Percentiles rank a stretch among this genome's conserved stretches.
Evolutionary conservation across 2,888 invertebrate species (phyloP).

Genomic region (Nezara viridula): DNA sequence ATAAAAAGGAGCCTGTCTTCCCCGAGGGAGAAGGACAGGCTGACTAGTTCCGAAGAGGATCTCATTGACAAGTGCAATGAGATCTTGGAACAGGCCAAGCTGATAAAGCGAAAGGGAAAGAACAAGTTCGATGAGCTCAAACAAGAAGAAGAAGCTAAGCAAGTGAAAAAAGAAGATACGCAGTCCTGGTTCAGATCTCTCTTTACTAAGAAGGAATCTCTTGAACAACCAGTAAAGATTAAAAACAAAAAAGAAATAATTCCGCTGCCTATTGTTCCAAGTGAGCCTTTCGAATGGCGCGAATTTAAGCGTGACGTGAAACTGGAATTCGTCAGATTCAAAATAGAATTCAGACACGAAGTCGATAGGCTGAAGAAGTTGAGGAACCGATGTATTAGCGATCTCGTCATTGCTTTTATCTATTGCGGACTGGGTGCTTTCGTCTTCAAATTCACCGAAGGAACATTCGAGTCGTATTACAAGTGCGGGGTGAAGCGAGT

Average conservation of each 20-base stretch:
- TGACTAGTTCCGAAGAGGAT: constrained; percentile 65
- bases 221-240: constrained; percentile 62
- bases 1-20: constrained; percentile 69
- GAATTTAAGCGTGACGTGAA: constrained; percentile 62
- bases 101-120: constrained; percentile 68
- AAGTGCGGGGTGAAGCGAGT: constrained; percentile 90
- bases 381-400: constrained; percentile 78
- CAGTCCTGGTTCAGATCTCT: constrained; percentile 47
- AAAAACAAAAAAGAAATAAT: constrained; percentile 63
- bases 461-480: constrained; percentile 86
- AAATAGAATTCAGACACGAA: constrained; percentile 73
- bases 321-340: constrained; percentile 67
- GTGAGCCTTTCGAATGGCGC: constrained; percentile 59
- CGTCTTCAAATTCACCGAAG: constrained; percentile 86
- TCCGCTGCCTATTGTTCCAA: constrained; percentile 65
- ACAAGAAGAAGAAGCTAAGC: neutral
- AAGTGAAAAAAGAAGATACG: neutral
- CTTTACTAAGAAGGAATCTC: neutral
- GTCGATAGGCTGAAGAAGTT: constrained; percentile 72
- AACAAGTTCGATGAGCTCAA: constrained; percentile 65
- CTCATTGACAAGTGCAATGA: constrained; percentile 45
- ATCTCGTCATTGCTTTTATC: constrained; percentile 79
- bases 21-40: constrained; percentile 66
- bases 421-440: constrained; percentile 85
- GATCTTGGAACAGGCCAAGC: constrained; percentile 48